A percentile compares a stretch with the other conserved stretches of the same genome.
phyloP scores from a whole-genome alignment of 2,113 vertebrate species.

The Meleagris gallopavo region DNA sequence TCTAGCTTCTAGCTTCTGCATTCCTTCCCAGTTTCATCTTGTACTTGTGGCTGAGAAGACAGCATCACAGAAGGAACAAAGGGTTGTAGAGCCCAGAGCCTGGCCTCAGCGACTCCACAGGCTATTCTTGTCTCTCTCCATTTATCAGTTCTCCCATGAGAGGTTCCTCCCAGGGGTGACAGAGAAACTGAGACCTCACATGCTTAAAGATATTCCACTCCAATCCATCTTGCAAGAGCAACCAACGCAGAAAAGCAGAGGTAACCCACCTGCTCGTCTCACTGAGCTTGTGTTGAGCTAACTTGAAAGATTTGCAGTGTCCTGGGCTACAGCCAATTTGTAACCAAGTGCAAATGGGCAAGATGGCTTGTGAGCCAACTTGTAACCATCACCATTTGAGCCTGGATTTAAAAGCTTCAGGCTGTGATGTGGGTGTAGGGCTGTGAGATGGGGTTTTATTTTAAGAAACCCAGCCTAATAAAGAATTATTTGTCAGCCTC shows the following conservation, averaged over 20 bases:
- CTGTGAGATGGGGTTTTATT: not conserved
- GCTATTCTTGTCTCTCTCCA: not conserved
- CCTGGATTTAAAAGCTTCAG: not conserved
- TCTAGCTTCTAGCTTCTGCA: too few relatives aligned
- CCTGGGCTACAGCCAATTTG: accelerated
- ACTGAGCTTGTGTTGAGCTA: not conserved
- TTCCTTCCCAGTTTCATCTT: not conserved
- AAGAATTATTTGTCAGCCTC: not conserved
- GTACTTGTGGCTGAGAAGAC: not conserved
- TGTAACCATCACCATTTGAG: not conserved
- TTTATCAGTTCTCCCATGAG: not conserved
- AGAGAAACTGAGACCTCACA: not conserved
- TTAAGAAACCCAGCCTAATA: too few relatives aligned
- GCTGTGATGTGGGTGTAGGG: not conserved
- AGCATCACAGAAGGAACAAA: not conserved
- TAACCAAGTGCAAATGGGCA: not conserved
- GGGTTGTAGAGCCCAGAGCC: not conserved
- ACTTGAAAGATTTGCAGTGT: not conserved
- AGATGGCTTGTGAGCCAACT: not conserved
- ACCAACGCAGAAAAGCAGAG: not conserved
- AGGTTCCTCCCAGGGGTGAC: not conserved
- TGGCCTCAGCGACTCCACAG: not conserved
- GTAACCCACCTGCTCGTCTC: not conserved
- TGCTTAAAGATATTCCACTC: not conserved
- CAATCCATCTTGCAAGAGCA: not conserved